phyloP scores from a whole-genome alignment of 2,888 invertebrate species.

The Blastobasis adustella region DNA sequence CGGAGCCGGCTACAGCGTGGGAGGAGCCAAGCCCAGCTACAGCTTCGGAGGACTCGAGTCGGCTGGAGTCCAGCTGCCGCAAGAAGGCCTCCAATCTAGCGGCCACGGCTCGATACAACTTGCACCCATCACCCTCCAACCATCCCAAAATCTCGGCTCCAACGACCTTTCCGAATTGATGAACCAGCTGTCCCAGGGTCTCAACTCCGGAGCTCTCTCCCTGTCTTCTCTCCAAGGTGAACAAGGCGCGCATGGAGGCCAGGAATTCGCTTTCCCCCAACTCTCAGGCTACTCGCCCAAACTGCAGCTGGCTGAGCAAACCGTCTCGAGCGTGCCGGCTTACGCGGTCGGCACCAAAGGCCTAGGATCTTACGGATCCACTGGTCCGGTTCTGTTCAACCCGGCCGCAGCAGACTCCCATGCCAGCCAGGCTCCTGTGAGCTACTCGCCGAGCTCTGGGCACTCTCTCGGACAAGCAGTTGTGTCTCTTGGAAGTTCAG shows the following conservation, averaged over 20 bases:
- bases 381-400: constrained; percentile 59
- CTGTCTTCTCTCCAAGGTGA: constrained; percentile 30
- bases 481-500: constrained; percentile 15
- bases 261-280: constrained; percentile 44
- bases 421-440: constrained; percentile 25
- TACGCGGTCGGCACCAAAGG: constrained; percentile 62
- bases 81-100: constrained; percentile 40
- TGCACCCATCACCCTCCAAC: constrained; percentile 53
- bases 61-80: constrained; percentile 35
- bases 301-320: constrained; percentile 42
- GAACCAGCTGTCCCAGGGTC: constrained; percentile 54
- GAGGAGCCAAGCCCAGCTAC: constrained; percentile 53
- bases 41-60: constrained; percentile 41
- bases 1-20: constrained; percentile 65
- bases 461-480: constrained; percentile 26
- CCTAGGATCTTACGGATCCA: constrained; percentile 55
- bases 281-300: constrained; percentile 42
- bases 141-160: constrained; percentile 38
- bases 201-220: constrained; percentile 48
- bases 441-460: constrained; percentile 35
- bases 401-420: constrained; percentile 46
- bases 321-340: constrained; percentile 38
- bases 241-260: constrained; percentile 36
- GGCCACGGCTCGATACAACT: constrained; percentile 50
- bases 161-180: constrained; percentile 57